Conservation (phyloP, 2,888 invertebrate species). For the Drosophila mimetica region DNA sequence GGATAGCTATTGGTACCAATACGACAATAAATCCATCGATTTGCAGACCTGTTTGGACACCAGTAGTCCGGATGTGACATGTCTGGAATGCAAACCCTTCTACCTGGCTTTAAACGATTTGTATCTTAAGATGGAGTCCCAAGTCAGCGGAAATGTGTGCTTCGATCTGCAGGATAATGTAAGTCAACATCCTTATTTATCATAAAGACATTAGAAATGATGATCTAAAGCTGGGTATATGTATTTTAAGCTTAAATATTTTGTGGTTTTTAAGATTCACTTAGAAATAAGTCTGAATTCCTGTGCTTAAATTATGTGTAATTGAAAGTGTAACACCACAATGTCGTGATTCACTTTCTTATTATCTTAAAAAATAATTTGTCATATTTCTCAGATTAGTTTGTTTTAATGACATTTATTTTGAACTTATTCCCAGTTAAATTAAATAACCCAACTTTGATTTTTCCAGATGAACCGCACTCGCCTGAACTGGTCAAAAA, state of each 20-base stretch:
- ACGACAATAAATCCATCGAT: constrained; percentile 9
- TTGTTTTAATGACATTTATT: too few relatives aligned
- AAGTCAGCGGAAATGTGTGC: constrained; percentile 69
- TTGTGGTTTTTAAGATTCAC: too few relatives aligned
- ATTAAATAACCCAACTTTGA: background rate
- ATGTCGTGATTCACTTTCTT: too few relatives aligned
- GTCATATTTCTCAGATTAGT: too few relatives aligned
- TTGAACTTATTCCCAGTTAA: too few relatives aligned
- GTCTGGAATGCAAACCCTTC: constrained; percentile 35
- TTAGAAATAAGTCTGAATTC: too few relatives aligned
- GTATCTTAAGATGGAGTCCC: constrained; percentile 65
- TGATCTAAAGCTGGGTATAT: too few relatives aligned
- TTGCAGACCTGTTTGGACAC: constrained; percentile 42
- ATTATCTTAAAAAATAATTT: too few relatives aligned
- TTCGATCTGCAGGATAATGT: constrained; percentile 78
- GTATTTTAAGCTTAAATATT: too few relatives aligned
- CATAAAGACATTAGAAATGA: too few relatives aligned
- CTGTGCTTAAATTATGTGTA: too few relatives aligned
- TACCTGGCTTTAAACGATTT: constrained; percentile 68
- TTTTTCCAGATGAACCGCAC: constrained; percentile 80
- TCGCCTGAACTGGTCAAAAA: constrained; percentile 77
- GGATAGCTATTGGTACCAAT: constrained; percentile 43
- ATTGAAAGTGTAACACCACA: too few relatives aligned
- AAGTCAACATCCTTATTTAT: background rate
- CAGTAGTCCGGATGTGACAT: constrained; percentile 23